Conservation (phyloP, 2,797 vertebrate species). For the Arnoldichthys spilopterus region DNA sequence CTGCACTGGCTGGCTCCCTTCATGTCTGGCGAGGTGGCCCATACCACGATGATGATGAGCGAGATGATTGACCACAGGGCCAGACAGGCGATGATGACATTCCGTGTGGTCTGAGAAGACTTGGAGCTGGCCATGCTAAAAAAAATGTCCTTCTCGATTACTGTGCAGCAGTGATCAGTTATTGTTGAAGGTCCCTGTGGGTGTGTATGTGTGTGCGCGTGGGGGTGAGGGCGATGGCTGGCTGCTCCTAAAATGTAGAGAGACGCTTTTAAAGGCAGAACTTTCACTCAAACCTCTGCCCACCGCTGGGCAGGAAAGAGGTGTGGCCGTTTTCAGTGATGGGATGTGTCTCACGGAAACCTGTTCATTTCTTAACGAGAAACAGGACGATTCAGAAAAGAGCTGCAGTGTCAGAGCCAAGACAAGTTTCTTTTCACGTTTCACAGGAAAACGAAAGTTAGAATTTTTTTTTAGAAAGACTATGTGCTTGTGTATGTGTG, state of each 20-base stretch:
- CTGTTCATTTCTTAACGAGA: conserved; percentile 7
- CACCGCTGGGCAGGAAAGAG: conserved; percentile 53
- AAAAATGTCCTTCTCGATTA: neutral
- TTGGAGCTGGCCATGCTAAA: conserved; percentile 64
- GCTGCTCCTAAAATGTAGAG: conserved; percentile 23
- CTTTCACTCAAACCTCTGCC: conserved; percentile 51
- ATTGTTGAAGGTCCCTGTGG: conserved; percentile 4
- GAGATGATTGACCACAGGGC: conserved; percentile 74
- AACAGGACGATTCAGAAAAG: neutral
- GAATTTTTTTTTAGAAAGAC: conserved; percentile 45
- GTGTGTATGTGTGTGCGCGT: conserved; percentile 1
- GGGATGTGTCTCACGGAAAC: conserved; percentile 41
- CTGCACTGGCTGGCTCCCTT: conserved; percentile 68
- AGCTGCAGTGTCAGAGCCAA: neutral
- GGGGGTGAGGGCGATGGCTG: conserved; percentile 6
- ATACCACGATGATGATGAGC: conserved; percentile 75
- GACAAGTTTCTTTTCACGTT: neutral
- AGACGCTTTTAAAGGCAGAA: conserved; percentile 46
- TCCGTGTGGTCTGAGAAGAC: conserved; percentile 60
- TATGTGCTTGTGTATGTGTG: conserved; percentile 26
- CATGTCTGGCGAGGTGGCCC: conserved; percentile 74
- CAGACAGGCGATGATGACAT: conserved; percentile 62
- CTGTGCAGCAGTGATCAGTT: neutral
- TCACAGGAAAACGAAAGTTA: conserved; percentile 54
- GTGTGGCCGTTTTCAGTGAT: conserved; percentile 59